A percentile compares a stretch with the other conserved stretches of the same genome.
These are phyloP conservation scores for Heterotis niloticus DNA, from an alignment of 2,113 vertebrate species.

Conservation along the genomic window DNA sequence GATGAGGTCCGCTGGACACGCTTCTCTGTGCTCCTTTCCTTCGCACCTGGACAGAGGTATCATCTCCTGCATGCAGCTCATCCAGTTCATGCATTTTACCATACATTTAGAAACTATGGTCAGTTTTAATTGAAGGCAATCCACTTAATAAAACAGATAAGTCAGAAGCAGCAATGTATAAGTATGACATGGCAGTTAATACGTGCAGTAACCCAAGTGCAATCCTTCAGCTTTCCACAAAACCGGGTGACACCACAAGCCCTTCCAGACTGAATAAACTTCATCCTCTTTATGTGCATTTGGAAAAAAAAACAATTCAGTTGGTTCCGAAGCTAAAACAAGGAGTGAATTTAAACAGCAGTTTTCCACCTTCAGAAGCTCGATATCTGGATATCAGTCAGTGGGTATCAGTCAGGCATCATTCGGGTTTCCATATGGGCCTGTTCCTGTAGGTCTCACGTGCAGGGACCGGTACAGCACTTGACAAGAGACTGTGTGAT, in stretches of 20 bases:
- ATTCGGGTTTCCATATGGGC: not conserved
- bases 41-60: too few species aligned
- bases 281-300: not conserved
- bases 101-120: too few species aligned
- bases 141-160: too few species aligned
- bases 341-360: not conserved
- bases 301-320: not conserved
- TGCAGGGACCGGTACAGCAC: not conserved
- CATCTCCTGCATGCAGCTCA: too few species aligned
- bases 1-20: too few species aligned
- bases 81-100: too few species aligned
- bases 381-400: not conserved
- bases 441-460: not conserved
- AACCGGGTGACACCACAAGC: not conserved
- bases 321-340: not conserved
- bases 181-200: too few species aligned
- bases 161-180: too few species aligned
- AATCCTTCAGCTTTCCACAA: not conserved
- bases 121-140: too few species aligned
- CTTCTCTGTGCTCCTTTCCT: too few species aligned
- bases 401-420: not conserved
- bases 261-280: not conserved
- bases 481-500: not conserved
- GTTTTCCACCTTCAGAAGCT: not conserved
- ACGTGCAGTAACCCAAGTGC: not conserved